phyloP scores from a whole-genome alignment of 2,797 vertebrate genomes.

The Sciurus carolinensis region DNA sequence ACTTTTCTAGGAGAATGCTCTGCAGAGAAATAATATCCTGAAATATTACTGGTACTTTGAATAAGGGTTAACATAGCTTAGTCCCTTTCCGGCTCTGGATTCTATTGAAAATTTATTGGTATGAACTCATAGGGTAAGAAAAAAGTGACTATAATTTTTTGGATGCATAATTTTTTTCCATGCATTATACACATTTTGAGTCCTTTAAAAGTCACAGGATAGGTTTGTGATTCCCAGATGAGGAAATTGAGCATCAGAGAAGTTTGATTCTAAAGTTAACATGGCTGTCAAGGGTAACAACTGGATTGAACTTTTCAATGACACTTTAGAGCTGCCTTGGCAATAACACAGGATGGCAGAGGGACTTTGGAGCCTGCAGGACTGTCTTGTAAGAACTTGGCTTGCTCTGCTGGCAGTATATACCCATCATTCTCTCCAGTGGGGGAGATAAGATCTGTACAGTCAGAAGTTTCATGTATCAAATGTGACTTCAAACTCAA shows the following conservation, averaged over 20 bases:
- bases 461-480: conserved; percentile 56
- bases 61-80: background rate
- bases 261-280: background rate
- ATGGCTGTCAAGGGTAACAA: background rate
- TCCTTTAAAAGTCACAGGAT: background rate
- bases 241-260: background rate
- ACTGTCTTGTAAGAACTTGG: background rate
- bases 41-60: background rate
- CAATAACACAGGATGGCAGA: background rate
- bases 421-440: conserved; percentile 62
- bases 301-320: background rate
- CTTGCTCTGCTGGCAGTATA: background rate
- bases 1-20: background rate
- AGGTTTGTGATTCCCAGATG: background rate
- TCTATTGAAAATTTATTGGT: background rate
- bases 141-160: background rate
- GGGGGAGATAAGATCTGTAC: conserved; percentile 42
- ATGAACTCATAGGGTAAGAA: background rate
- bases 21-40: background rate
- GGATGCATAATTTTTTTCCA: background rate
- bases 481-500: conserved; percentile 71
- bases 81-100: background rate
- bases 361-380: background rate
- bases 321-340: background rate
- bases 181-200: conserved; percentile 9